Evolutionary conservation across 2,797 vertebrate species (phyloP), one percentile per base, ranked within the genome.

Genomic region (Eutrigla gurnardus): DNA sequence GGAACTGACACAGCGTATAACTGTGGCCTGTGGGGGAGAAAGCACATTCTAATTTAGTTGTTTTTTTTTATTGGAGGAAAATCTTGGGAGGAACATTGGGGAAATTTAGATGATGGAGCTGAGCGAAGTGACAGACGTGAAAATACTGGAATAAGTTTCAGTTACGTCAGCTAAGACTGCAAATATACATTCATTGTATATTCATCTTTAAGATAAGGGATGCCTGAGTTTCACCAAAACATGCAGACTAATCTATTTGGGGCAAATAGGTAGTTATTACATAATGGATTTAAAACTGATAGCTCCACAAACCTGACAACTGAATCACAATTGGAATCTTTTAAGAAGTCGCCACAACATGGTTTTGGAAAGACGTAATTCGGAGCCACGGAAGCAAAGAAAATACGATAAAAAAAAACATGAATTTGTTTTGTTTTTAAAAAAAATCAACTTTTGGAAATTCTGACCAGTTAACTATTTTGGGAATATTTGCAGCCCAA

Each of bases 51-150:
- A 73, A 78, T 73, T 75, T 66, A 36, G 47, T 45, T n/a, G n/a
- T n/a, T n/a, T 25, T 25, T 25, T 77, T 78, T 82, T 73, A 73
- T 66, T 79, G 73, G 58, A 67, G 47, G 65, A 66, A 78, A 73
- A 14, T 64, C 37, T 49, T 70, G 46, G 52, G 57, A 78, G 68
- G 68, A 69, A 18, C 73, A 4, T 17, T 49, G n/a, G 53, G 59
- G 40, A 60, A 67, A 64, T 67, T 33, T 67, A 62, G 43, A 65
- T 65, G 43, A 36, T 35, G 55, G 53, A 58, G 10, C 17, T 11
- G 43, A 61, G 71, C 50, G 53, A 73, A 74, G 60, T 52, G 32
- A 61, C 43, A 9, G 60, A 65, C 49, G 9, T 57, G 13, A 61
- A 70, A 36, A 37, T 53, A 64, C 12, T 61, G 50, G 10, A 35